Evolutionary conservation across 1,140 invertebrate genomes (phyloP).

Genomic region (Pachypeltis micranthus): DNA sequence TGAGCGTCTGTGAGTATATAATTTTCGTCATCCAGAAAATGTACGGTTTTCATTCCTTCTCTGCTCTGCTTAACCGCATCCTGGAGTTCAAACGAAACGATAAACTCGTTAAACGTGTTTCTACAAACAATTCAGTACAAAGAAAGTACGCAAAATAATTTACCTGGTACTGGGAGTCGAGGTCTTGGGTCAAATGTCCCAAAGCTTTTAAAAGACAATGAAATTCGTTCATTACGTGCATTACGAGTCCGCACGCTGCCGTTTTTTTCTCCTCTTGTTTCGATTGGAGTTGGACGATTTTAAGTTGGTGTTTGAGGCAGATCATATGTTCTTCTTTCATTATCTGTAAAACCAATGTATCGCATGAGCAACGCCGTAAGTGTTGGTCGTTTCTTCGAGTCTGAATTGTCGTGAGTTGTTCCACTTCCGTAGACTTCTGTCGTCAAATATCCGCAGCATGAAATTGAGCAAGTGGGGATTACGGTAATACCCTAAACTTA

Average conservation of each 20-base stretch:
- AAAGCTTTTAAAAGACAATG: not conserved
- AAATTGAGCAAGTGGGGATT: not conserved
- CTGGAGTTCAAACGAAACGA: not conserved
- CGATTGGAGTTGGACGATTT: conserved; percentile 2
- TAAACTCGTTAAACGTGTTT: not conserved
- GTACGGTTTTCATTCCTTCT: not conserved
- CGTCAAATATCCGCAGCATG: too few species aligned
- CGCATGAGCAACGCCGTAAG: not conserved
- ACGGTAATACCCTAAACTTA: not conserved
- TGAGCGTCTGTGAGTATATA: too few species aligned
- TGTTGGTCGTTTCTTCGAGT: too few species aligned
- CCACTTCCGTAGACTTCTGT: too few species aligned
- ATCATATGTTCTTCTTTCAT: conserved; percentile 8
- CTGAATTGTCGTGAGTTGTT: too few species aligned
- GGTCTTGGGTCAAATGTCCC: not conserved
- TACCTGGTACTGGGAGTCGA: conserved; percentile 11
- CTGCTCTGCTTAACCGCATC: not conserved
- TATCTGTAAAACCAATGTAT: not conserved
- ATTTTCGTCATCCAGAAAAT: too few species aligned
- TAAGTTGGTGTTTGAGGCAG: not conserved
- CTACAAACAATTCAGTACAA: not conserved
- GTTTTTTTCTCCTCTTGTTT: conserved; percentile 9
- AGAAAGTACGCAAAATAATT: not conserved
- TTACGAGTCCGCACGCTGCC: not conserved
- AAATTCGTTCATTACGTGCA: conserved; percentile 2